Percentiles rank a stretch among this genome's conserved stretches.
phyloP scores from a whole-genome alignment of 1,140 invertebrate genomes.

The Conopomorpha cramerella region DNA sequence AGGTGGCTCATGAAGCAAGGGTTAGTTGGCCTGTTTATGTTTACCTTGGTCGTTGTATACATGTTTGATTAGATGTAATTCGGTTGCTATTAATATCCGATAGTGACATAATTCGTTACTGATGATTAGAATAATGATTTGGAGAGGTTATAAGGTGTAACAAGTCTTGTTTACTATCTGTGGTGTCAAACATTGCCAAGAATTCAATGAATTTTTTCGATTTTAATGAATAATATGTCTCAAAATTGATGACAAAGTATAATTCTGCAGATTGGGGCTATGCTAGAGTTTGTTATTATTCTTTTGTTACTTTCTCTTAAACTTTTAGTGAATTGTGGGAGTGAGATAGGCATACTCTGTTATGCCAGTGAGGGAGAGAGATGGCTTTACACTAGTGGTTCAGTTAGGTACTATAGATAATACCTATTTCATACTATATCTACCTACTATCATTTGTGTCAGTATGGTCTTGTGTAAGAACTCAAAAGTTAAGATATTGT shows the following conservation, averaged over 20 bases:
- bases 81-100: conserved; percentile 15
- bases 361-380: conserved; percentile 18
- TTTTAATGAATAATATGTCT: too few relatives aligned
- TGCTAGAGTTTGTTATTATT: conserved; percentile 47
- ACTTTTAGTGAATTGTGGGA: conserved; percentile 47
- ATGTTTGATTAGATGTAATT: conserved; percentile 5
- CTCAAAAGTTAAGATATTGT: too few relatives aligned
- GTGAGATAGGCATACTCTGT: conserved; percentile 19
- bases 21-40: conserved; percentile 54
- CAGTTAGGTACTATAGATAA: too few relatives aligned
- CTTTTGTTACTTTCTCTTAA: conserved; percentile 58
- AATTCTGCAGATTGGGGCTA: conserved; percentile 23
- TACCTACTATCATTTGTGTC: too few relatives aligned
- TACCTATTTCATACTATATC: too few relatives aligned
- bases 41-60: conserved; percentile 19
- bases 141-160: conserved; percentile 13
- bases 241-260: too few relatives aligned
- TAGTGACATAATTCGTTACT: conserved; percentile 9
- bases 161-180: conserved; percentile 7
- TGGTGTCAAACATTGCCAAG: too few relatives aligned
- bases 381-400: too few relatives aligned
- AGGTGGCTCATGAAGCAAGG: conserved; percentile 59
- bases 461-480: too few relatives aligned
- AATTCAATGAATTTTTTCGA: too few relatives aligned
- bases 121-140: too few relatives aligned